Conservation (phyloP, 2,888 invertebrate genomes). For the Philopedon plagiatum region DNA sequence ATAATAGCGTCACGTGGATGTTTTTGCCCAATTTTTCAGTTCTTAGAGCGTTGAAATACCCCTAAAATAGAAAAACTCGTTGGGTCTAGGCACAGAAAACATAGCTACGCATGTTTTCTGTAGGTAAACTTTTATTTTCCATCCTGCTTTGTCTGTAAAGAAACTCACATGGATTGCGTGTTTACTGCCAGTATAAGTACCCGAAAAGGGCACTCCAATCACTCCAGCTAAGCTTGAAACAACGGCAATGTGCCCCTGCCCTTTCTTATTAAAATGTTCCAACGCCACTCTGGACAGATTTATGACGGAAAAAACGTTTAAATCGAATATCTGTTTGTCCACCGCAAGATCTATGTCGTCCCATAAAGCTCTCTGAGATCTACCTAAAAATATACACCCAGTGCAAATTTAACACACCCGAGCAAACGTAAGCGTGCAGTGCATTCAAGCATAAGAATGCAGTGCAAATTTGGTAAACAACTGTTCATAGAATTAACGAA, state of each 20-base stretch:
- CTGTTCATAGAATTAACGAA: too few relatives aligned
- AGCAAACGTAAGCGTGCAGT: too few relatives aligned
- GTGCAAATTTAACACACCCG: too few relatives aligned
- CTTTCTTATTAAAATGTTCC: slow-evolving; percentile 73
- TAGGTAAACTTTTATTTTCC: too few relatives aligned
- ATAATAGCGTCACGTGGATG: slow-evolving; percentile 77
- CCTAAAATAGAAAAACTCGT: slow-evolving; percentile 69
- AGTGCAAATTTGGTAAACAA: too few relatives aligned
- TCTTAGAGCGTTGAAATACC: slow-evolving; percentile 79
- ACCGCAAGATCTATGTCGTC: slow-evolving; percentile 79
- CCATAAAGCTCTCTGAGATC: slow-evolving; percentile 83
- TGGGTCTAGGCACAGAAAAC: slow-evolving; percentile 15
- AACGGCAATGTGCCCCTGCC: slow-evolving; percentile 81
- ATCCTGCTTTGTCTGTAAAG: too few relatives aligned
- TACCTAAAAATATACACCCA: slow-evolving; percentile 52
- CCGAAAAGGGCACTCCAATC: slow-evolving; percentile 77
- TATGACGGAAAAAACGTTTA: slow-evolving; percentile 83
- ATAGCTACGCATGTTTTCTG: too few relatives aligned
- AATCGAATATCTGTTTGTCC: slow-evolving; percentile 81
- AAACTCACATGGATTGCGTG: slow-evolving; percentile 80
- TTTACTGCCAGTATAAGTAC: slow-evolving; percentile 81
- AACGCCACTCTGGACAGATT: slow-evolving; percentile 80
- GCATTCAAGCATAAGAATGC: too few relatives aligned
- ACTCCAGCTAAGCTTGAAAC: slow-evolving; percentile 84
- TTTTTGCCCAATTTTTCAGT: slow-evolving; percentile 74